Base-by-base conservation (phyloP, 2,797 vertebrate species). In the Thamnophis elegans region DNA sequence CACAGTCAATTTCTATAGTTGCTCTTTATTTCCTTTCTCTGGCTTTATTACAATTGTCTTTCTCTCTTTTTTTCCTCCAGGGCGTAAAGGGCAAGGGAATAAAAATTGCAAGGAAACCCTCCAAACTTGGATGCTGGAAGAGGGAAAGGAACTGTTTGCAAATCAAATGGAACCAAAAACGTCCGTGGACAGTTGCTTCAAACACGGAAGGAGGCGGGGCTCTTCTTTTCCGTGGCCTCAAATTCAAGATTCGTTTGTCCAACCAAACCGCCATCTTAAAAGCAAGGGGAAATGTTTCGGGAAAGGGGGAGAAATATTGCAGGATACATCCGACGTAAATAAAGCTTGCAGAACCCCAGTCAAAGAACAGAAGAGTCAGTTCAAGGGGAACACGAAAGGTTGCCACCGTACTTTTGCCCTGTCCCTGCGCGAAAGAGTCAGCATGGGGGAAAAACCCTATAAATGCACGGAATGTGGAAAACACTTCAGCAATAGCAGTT, bases 101-200 rank as follows among this genome's bases (percentile, higher is more conserved):
- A 47, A 82, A 82, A 82, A 25, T 5, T 12, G 36, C 78, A 82
- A 82, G 42, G 78, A 82, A 22, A 47, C 1, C 42, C 20, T 82
- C 22, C 78, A 25, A 47, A 47, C 10, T 47, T 47, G 11, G 20
- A 82, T 12, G 22, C 78, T 82, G 42, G 78, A 82, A 82, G 42
- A 12, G 42, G 78, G 42, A 47, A 82, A 47, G 11, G 22, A 36
- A 22, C 18, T 1, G 9, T 42, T 47, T 42, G 20, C 36, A 78
- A 78, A 78, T 78, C 36, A 47, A 47, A 82, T 4, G 9, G 20
- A 47, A 25, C 20, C 42, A 47, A 82, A 82, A 25, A 25, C 22
- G 1, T 4, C 0, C 20, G 1, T 2, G 4, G 42, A 47, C 47
- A 47, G 42, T 12, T 22, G 12, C 10, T 47, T 42, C 20, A 5